Evolutionary conservation across 2,113 vertebrate genomes (phyloP), one percentile per base, ranked within the genome.

Genomic region (Cyprinodon brontotheroides): DNA sequence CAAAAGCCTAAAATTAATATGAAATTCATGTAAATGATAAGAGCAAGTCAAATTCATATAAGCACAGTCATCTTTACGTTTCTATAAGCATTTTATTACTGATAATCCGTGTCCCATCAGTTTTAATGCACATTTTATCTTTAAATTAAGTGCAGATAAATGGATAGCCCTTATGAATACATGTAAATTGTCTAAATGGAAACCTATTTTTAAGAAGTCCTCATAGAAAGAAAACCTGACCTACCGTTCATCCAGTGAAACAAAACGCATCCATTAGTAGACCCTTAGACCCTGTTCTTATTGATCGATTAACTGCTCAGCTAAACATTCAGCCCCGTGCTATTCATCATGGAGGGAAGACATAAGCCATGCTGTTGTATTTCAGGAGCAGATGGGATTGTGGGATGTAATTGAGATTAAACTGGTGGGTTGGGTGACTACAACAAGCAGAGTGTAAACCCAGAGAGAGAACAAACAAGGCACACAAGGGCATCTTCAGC

Each of bases 241-340:
- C 79, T 67, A 43, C 74, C 77, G 63, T 85, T 84, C 79, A 88
- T 83, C 71, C 84, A 84, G 75, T 72, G 80, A 86, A 89, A 86
- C 82, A 86, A 92, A 90, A 82, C 81, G 72, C 84, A 92, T 91
- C 91, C 84, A 91, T 93, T 90, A 92, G 78, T 78, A 75, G 78
- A 86, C 84, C 85, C 85, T 80, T 47, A 66, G 64, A 66, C 64
- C 64, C 64, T 66, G 85, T 89, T 89, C 80, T 84, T 88, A 90
- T 88, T 91, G 89, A 93, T 92, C 82, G 78, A 94, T 93, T 92
- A 91, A 88, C 89, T 89, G 86, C 89, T 88, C 84, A 82, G 87
- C 82, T 88, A 86, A 92, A 92, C 83, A 89, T 89, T 90, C 79
- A 74, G 80, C 78, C 75, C 70, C 3, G 80, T 37, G 65, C 90